Percentiles rank a stretch among this genome's conserved stretches.
These are phyloP conservation scores for Hypsopygia costalis DNA, from an alignment of 2,888 invertebrate genomes.

Conservation along the genomic window DNA sequence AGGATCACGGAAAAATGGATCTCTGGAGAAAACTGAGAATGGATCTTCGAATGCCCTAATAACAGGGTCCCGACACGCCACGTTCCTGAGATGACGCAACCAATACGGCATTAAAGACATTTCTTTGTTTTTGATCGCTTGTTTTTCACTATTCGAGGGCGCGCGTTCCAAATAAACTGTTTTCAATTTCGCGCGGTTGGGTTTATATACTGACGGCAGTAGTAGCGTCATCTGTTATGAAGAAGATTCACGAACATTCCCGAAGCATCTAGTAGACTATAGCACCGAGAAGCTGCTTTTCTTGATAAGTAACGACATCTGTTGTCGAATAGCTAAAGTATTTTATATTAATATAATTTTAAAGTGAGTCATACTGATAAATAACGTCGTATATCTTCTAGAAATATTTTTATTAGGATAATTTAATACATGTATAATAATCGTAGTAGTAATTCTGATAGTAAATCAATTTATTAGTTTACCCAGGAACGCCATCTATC, in stretches of 20 bases:
- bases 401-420: too few relatives aligned
- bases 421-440: too few relatives aligned
- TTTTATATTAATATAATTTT: too few relatives aligned
- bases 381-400: too few relatives aligned
- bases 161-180: too few relatives aligned
- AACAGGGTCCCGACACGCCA: slow-evolving; percentile 55
- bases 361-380: too few relatives aligned
- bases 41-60: slow-evolving; percentile 55
- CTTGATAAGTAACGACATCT: slow-evolving; percentile 37
- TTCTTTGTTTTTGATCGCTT: slow-evolving; percentile 26
- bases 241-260: slow-evolving; percentile 40
- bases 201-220: slow-evolving; percentile 45
- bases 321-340: slow-evolving; percentile 8
- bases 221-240: slow-evolving; percentile 44
- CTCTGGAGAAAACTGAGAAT: slow-evolving; percentile 47
- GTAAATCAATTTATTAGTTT: too few relatives aligned
- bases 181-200: slow-evolving; percentile 19
- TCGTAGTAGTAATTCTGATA: too few relatives aligned
- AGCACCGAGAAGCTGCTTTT: background rate
- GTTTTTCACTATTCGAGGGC: slow-evolving; percentile 11
- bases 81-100: slow-evolving; percentile 63
- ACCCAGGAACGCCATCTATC: slow-evolving; percentile 1
- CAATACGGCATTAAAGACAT: slow-evolving; percentile 71
- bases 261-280: slow-evolving; percentile 58
- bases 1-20: slow-evolving; percentile 68